A percentile compares a stretch with the other conserved stretches of the same genome.
Conservation (phyloP, 1,140 invertebrate genomes). For the Mycetomoellerius zeteki region DNA sequence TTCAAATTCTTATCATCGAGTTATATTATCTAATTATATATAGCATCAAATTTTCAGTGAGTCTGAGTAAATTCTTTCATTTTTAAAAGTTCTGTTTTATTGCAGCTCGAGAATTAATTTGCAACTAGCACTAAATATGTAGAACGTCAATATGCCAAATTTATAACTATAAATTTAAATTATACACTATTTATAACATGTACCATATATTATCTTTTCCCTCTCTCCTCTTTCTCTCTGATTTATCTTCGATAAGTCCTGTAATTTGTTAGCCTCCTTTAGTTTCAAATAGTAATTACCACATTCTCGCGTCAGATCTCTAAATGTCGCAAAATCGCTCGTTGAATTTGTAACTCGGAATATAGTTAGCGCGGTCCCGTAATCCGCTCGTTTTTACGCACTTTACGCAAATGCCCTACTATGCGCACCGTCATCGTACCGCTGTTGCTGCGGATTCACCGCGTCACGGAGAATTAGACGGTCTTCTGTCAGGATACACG, state of each 20-base stretch:
- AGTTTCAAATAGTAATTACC: constrained; percentile 12
- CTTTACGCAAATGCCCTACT: constrained; percentile 16
- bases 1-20: background rate
- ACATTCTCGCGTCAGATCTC: constrained; percentile 25
- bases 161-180: background rate
- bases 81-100: background rate
- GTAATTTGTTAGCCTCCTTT: constrained; percentile 2
- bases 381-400: constrained; percentile 40
- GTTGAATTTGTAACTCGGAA: constrained; percentile 39
- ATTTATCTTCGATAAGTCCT: background rate
- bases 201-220: background rate
- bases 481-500: constrained; percentile 13
- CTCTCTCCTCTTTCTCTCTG: background rate
- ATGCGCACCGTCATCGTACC: constrained; percentile 5
- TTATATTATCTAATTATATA: background rate
- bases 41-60: background rate
- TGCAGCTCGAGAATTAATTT: background rate
- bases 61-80: background rate
- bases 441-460: constrained; percentile 23
- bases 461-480: constrained; percentile 33
- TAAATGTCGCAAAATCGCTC: constrained; percentile 37
- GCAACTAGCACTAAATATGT: background rate
- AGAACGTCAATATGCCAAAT: background rate
- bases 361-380: background rate
- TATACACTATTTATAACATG: background rate